Base-by-base conservation (phyloP, 2,797 vertebrate species). In the Sternarchorhynchus goeldii region DNA sequence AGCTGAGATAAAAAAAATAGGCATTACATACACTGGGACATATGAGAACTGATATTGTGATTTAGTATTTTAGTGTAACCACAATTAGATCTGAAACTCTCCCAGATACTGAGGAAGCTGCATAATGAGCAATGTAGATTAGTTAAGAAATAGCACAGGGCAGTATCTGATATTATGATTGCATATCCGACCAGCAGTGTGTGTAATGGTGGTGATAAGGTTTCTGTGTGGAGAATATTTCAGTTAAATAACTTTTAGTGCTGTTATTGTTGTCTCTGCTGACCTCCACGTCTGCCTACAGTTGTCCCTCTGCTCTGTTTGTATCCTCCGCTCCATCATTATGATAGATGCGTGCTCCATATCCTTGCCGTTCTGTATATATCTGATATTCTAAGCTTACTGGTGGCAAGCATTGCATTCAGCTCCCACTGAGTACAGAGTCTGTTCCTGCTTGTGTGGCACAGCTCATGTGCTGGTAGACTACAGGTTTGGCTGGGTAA, bases 151-250 rank as follows among this genome's bases (percentile, higher is more conserved):
- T 53, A 18, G 55, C 32, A 59, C 17, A 2, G 17, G 50, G 55
- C 60, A 68, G 50, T 18, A 5, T 20, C 6, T 57, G 20, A 36
- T 58, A 74, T 77, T 73, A 73, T 73, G n/a, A 45, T 17, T 67
- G 55, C 77, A 70, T 65, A 76, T 64, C 32, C 25, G 62, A 65
- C 12, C 74, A 66, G 62, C 73, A 67, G 69, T 56, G 62, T 66
- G 63, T 70, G 50, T 60, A 83, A 86, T 79, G 84, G 84, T 31
- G 75, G 83, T 75, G 82, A 85, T 81, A 85, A 82, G 84, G 84
- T 80, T 69, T 70, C 58, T 85, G 85, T 71, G 83, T 71, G 69
- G 83, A 82, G 84, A 14, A 84, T 88, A 88, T 82, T 84, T 90
- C 86, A 88, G 79, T 65, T 72, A 83, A 83, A 74, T 66, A 70